Base-by-base conservation (phyloP, 2,113 vertebrate species). In the Antennarius striatus region DNA sequence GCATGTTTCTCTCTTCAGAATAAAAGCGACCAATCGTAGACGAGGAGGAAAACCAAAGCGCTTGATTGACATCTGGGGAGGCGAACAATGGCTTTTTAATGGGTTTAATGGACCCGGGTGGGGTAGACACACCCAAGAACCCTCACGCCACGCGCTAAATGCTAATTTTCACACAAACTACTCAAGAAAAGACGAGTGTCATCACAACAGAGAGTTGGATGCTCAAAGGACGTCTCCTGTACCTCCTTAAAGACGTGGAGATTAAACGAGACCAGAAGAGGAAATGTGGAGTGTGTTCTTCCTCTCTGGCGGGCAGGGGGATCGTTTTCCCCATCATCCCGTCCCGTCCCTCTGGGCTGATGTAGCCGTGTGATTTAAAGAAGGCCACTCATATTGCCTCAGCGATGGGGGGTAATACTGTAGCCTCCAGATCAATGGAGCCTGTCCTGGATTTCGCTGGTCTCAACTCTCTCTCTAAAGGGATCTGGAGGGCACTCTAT, bases 401-500 rank as follows among this genome's bases (percentile, higher is more conserved):
- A 83, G 86, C 88, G 85, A 87, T 82, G 86, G 88, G 89, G 71
- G 88, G 90, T 92, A 92, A 92, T 90, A 90, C 86, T 83, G 83
- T 90, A 89, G 88, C 84, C 84, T 91, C 88, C 84, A 86, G 90
- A 93, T 93, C 92, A 91, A 93, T 92, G 90, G 84, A 88, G 88
- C 89, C 84, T 92, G 90, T 86, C 92, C 91, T 85, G 88, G 89
- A 91, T 92, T 90, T 89, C 74, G 81, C 83, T 79, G 59, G 87
- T 88, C 90, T 89, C 82, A 84, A 83, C 82, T 85, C 82, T 80
- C 84, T 89, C 89, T 88, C 90, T 93, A 91, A 93, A 92, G 91
- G 88, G 91, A 92, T 89, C 86, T 87, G 77, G 90, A 89, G 89
- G 87, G 86, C 79, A 85, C 87, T 82, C 86, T 90, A 85, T 90